phyloP scores from a whole-genome alignment of 2,113 vertebrate genomes.

The Cyanoderma ruficeps region DNA sequence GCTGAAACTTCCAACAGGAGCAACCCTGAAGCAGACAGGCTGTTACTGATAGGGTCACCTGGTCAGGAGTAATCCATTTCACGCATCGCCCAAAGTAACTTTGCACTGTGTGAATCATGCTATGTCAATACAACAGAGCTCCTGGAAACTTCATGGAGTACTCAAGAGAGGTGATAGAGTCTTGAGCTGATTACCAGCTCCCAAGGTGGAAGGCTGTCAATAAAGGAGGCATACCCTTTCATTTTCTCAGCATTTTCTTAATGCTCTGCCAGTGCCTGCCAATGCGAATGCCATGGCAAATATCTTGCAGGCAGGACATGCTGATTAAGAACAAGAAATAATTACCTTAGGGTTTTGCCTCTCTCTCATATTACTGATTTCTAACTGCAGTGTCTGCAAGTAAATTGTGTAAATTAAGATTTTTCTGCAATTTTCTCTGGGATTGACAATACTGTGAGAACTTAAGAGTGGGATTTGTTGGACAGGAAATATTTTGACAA shows the following conservation, averaged over 20 bases:
- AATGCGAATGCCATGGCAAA: neutral
- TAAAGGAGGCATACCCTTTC: neutral
- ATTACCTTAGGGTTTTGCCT: neutral
- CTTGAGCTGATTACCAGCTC: neutral
- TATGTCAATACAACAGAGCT: neutral
- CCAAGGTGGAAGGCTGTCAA: neutral
- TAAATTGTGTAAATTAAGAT: neutral
- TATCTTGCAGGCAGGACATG: neutral
- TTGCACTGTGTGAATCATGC: neutral
- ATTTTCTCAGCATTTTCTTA: neutral
- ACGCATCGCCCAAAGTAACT: rapidly evolving
- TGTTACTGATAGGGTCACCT: neutral
- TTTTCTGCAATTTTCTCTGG: neutral
- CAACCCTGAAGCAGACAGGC: neutral
- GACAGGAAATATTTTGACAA: neutral
- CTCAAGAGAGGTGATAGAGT: neutral
- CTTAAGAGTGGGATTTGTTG: neutral
- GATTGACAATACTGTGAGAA: neutral
- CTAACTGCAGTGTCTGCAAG: neutral
- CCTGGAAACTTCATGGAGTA: neutral
- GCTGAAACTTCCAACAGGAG: neutral
- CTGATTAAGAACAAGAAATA: neutral
- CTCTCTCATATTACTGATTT: neutral
- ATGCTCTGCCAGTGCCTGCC: neutral
- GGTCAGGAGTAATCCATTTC: neutral